Conservation (phyloP, 2,113 vertebrate genomes). For the Chaetodon trifascialis region DNA sequence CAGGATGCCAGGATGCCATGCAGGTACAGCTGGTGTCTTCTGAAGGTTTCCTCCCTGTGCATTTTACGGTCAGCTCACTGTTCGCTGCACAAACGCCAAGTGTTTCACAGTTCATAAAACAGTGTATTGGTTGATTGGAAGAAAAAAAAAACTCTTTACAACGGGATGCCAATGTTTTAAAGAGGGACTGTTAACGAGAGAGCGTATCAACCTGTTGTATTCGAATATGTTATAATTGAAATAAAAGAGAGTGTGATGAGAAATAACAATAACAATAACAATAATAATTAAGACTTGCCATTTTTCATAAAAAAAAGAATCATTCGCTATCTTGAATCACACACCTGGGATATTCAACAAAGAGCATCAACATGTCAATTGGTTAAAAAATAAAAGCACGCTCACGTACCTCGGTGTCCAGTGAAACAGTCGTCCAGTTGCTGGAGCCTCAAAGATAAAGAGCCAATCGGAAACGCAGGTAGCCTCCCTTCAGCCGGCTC, state of each 20-base stretch:
- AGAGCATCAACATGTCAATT: background rate
- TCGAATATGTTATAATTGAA: no score
- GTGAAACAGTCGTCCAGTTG: conserved; percentile 29
- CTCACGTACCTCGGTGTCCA: conserved; percentile 49
- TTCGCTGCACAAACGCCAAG: background rate
- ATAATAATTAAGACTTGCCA: background rate
- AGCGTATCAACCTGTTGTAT: background rate
- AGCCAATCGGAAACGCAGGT: conserved; percentile 30
- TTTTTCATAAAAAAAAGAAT: background rate
- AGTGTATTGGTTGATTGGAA: no score
- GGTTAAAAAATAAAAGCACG: background rate
- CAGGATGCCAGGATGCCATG: background rate
- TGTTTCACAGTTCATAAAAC: background rate
- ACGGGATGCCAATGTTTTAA: background rate
- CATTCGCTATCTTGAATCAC: no score
- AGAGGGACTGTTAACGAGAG: background rate
- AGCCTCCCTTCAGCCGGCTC: conserved; percentile 49
- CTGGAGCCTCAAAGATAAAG: background rate
- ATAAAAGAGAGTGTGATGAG: no score
- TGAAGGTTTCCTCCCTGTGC: background rate
- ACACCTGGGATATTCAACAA: background rate
- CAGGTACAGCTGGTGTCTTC: conserved; percentile 11
- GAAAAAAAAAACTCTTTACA: background rate
- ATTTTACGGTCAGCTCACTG: no score
- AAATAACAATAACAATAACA: background rate